Evolutionary conservation across 2,113 vertebrate species (phyloP).

Genomic region (Columba janthina): DNA sequence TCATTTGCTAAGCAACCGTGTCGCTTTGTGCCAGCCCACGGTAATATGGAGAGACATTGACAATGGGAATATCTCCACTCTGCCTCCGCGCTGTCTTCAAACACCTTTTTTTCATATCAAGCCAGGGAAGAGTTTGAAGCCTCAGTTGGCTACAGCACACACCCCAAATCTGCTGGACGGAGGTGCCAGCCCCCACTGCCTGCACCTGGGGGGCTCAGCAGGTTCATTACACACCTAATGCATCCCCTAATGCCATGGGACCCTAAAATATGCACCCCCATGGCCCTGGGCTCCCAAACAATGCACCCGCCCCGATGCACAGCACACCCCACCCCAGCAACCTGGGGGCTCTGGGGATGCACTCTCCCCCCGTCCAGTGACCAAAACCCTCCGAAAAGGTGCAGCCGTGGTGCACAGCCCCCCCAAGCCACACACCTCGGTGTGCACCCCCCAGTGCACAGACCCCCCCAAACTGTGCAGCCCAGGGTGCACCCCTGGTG

Average conservation of each 20-base stretch:
- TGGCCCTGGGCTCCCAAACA: too few species aligned
- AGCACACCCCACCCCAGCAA: background rate
- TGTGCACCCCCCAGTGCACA: too few species aligned
- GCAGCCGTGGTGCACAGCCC: too few species aligned
- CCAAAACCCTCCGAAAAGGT: too few species aligned
- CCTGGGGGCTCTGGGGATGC: background rate
- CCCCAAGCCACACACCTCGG: too few species aligned
- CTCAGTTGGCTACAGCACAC: background rate
- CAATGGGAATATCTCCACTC: background rate
- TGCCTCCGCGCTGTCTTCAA: background rate
- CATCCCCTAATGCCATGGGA: too few species aligned
- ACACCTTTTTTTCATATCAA: background rate
- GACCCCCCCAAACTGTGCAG: too few species aligned
- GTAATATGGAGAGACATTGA: background rate
- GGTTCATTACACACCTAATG: background rate
- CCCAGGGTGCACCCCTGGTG: too few species aligned
- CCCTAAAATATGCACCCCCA: too few species aligned
- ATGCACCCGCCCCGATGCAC: too few species aligned
- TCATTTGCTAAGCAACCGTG: constrained; percentile 3
- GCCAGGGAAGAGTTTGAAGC: background rate
- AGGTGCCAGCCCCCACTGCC: background rate
- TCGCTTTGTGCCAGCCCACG: background rate
- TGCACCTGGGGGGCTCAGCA: rapidly evolving
- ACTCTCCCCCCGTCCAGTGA: too few species aligned
- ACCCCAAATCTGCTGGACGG: background rate